Evolutionary conservation across 2,797 vertebrate genomes (phyloP), one percentile per base, ranked within the genome.

Genomic region (Notoglanidium macrostoma): DNA sequence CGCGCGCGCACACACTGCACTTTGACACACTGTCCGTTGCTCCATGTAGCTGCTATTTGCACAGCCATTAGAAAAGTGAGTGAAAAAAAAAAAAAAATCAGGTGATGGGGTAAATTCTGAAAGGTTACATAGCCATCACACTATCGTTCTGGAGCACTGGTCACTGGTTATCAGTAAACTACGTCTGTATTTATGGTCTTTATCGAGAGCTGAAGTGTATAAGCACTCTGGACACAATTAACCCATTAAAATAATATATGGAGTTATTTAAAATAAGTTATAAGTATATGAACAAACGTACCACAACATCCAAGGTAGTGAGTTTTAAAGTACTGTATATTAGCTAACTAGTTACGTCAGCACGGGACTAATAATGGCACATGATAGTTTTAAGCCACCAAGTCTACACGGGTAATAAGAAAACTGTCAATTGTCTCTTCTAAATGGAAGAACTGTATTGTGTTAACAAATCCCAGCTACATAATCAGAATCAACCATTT

Each of bases 161-260:
- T 49, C 17, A 87, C 80, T 49, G 35, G 32, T 59, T 83, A 76
- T 86, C 32, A 55, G 29, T 88, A 55, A 40, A 67, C 70, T 8
- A 23, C 63, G 49, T 26, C 35, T 73, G 78, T 12, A 23, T 51
- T 80, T 59, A 57, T 79, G 21, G 51, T 3, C 76, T 55, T 55
- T 19, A 21, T 55, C 19, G 6, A 40, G 10, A 57, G 77, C 5
- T 59, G 32, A 79, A 23, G 23, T 59, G 32, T 55, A 55, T 32
- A 77, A 55, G 54, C 29, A 32, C 1, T 17, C n/a, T 29, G n/a
- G 54, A 77, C 74, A 77, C n/a, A 54, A 76, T 76, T 29, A 51
- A 9, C 4, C 68, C 70, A 73, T 76, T 29, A 54, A 15, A 17
- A 29, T 29, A 19, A 73, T 12, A 73, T 46, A 8, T 1, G 46